A percentile compares a stretch with the other conserved stretches of the same genome.
Evolutionary conservation across 1,140 invertebrate genomes (phyloP).

Genomic region (Zeugodacus cucurbitae): DNA sequence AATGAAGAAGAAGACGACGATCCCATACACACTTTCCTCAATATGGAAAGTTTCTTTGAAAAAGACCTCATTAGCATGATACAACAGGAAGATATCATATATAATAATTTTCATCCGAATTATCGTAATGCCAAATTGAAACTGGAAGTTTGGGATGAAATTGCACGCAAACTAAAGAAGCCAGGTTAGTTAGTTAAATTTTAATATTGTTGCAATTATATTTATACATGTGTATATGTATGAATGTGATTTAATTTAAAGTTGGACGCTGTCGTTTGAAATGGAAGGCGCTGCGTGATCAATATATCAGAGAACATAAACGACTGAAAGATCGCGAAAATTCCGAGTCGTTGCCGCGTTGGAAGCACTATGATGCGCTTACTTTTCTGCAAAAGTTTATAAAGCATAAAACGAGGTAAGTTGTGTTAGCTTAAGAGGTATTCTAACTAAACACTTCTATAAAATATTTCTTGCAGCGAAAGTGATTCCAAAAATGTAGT

Average conservation of each 20-base stretch:
- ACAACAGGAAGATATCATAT: constrained; percentile 59
- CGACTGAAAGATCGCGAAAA: constrained; percentile 54
- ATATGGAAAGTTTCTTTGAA: constrained; percentile 63
- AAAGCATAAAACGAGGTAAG: constrained; percentile 59
- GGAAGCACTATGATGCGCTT: constrained; percentile 63
- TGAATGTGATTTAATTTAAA: constrained; percentile 27
- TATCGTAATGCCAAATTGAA: constrained; percentile 62
- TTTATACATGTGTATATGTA: neutral
- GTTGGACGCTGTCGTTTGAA: constrained; percentile 62
- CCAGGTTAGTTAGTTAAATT: constrained; percentile 48
- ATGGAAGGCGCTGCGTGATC: constrained; percentile 62
- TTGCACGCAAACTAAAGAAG: constrained; percentile 60
- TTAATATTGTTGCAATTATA: neutral
- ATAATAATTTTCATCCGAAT: constrained; percentile 60
- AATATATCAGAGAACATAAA: constrained; percentile 63
- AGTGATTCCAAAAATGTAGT: constrained; percentile 50
- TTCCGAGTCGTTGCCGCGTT: constrained; percentile 55
- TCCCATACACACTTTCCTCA: constrained; percentile 61
- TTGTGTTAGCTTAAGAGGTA: neutral
- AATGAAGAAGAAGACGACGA: constrained; percentile 62
- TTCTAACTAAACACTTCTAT: neutral
- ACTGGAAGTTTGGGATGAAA: constrained; percentile 60
- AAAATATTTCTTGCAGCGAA: constrained; percentile 49
- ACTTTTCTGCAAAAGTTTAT: constrained; percentile 61
- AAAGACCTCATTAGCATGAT: constrained; percentile 60